These are phyloP conservation scores for Pseudorectes ferrugineus DNA, from an alignment of 2,113 vertebrate species.

Conservation along the genomic window DNA sequence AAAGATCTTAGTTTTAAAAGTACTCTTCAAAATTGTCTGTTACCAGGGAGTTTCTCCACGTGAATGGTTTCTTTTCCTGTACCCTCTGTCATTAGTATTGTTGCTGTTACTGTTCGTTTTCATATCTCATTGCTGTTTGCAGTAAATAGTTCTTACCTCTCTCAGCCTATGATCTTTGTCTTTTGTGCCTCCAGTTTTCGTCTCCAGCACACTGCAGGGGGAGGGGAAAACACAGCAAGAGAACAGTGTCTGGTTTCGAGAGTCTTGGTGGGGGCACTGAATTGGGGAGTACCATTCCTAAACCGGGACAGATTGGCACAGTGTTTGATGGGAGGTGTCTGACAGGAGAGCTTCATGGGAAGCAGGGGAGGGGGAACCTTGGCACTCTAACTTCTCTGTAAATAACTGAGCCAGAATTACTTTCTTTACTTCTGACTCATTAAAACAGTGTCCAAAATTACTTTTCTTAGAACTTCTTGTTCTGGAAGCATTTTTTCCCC, in stretches of 20 bases:
- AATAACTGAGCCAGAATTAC: neutral
- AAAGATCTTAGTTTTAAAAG: neutral
- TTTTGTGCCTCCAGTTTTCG: neutral
- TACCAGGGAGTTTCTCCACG: neutral
- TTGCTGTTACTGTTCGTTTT: neutral
- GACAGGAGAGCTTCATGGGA: neutral
- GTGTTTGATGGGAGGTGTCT: neutral
- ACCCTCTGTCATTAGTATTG: neutral
- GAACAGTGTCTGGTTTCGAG: neutral
- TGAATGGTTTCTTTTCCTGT: neutral
- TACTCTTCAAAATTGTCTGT: neutral
- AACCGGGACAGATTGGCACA: neutral
- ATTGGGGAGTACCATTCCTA: neutral
- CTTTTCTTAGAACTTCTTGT: slow-evolving; percentile 3
- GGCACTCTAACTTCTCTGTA: neutral
- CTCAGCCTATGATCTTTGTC: neutral
- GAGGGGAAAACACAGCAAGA: neutral
- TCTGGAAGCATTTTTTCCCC: neutral
- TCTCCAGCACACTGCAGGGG: neutral
- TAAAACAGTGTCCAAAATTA: neutral
- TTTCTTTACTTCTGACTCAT: neutral
- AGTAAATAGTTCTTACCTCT: neutral
- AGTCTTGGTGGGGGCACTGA: neutral
- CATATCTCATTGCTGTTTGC: neutral
- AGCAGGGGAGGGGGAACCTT: neutral